Base-by-base conservation (phyloP, 2,797 vertebrate species). In the Adelosebastes latens region DNA sequence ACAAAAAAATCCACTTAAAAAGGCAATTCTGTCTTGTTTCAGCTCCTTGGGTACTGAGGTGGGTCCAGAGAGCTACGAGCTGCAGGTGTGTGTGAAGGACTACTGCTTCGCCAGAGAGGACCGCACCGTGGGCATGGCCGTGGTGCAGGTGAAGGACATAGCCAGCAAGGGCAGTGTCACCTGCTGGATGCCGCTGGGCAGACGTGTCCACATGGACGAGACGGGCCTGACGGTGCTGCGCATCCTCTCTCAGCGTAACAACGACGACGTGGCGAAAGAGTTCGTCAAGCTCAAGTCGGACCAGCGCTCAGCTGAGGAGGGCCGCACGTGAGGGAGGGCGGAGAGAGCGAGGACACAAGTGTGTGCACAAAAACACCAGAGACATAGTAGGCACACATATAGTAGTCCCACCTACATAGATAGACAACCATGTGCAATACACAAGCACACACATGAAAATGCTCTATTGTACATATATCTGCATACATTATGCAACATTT, bases 21-120 rank as follows among this genome's bases (percentile, higher is more conserved):
- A 3, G 7, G 29, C 24, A 22, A 8, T 29, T 62, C 8, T 80
- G 46, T 80, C 8, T 74, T 6, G 11, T 83, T 82, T 68, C 95
- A 99, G 98, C 93, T 96, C 97, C 0, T 92, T 99, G 87, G 97
- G 98, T 69, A 96, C 94, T 0, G 98, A 99, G 93, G 95, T 96
- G 0, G 98, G 98, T 7, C 98, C 98, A 0, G 98, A 99, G 93
- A 97, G 97, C 93, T 99, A 99, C 8, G 98, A 99, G 94, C 95
- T 99, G 91, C 98, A 99, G 91, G 96, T 98, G 75, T 98, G 98
- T 0, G 98, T 99, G 88, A 99, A 99, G 93, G 98, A 99, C 93
- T 99, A 99, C 96, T 99, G 98, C 94, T 99, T 99, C 0, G 98
- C 98, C n/a, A 94, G 98, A 1, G 98, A 99, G 93, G 98, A 99